These are phyloP conservation scores for Macrotis lagotis DNA, from an alignment of 2,113 vertebrate species.

Conservation along the genomic window DNA sequence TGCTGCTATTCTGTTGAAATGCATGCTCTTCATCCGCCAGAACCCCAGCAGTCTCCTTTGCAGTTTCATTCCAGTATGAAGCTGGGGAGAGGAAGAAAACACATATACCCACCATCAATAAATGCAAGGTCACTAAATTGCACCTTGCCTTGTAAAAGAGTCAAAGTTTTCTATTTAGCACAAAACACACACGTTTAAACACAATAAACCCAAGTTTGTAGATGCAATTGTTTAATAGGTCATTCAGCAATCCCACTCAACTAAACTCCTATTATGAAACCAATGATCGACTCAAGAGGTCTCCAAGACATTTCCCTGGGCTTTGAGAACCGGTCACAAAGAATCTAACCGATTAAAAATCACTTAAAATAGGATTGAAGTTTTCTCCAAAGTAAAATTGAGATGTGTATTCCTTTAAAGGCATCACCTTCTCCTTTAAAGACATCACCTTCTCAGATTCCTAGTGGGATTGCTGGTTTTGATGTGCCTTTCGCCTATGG, in stretches of 20 bases:
- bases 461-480: not conserved
- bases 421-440: not conserved
- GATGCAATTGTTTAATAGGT: conserved; percentile 25
- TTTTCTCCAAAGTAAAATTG: not conserved
- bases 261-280: conserved; percentile 15
- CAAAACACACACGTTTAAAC: conserved; percentile 35
- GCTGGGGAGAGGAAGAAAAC: conserved; percentile 71
- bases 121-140: conserved; percentile 53
- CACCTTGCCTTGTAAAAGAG: conserved; percentile 15
- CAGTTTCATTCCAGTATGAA: conserved; percentile 86
- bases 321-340: conserved; percentile 22
- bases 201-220: conserved; percentile 36
- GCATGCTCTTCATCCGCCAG: conserved; percentile 80
- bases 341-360: conserved; percentile 11
- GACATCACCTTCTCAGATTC: too few species aligned
- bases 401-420: conserved; percentile 38
- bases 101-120: conserved; percentile 56
- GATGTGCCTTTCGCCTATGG: not conserved
- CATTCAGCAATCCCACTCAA: not conserved
- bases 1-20: conserved; percentile 85
- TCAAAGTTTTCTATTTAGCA: conserved; percentile 45
- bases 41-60: conserved; percentile 74
- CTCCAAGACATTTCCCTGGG: conserved; percentile 7
- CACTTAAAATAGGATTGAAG: conserved; percentile 2
- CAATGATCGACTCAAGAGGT: not conserved